A percentile compares a stretch with the other conserved stretches of the same genome.
Evolutionary conservation across 2,113 vertebrate genomes (phyloP).

Genomic region (Ameiurus melas): DNA sequence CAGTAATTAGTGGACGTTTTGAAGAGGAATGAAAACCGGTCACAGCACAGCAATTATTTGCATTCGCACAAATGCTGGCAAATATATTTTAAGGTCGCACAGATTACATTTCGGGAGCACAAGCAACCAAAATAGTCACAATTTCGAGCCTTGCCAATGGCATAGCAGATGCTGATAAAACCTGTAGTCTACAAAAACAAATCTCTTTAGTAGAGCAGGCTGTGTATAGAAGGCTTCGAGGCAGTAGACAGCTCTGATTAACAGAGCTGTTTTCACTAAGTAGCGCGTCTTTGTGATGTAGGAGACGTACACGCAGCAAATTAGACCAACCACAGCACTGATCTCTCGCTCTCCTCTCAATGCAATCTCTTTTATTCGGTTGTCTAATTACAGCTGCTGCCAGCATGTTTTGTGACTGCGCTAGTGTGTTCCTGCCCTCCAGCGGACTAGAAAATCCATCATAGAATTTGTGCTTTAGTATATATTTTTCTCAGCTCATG

Average conservation of each 20-base stretch:
- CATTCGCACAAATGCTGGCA: too few relatives aligned
- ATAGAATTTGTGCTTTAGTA: background rate
- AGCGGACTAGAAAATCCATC: constrained; percentile 19
- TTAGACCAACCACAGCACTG: constrained; percentile 28
- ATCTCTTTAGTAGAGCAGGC: constrained; percentile 3
- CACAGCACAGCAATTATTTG: too few relatives aligned
- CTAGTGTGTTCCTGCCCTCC: background rate
- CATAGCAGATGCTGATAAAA: constrained; percentile 14
- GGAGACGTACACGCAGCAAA: constrained; percentile 49
- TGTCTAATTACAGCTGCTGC: constrained; percentile 47
- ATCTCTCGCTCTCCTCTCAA: constrained; percentile 10
- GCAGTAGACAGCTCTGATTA: constrained; percentile 28
- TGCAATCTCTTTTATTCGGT: constrained; percentile 25
- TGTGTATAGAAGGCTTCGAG: background rate
- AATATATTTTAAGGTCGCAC: too few relatives aligned
- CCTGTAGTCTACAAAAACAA: constrained; percentile 11
- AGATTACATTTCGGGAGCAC: too few relatives aligned
- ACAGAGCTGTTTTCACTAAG: constrained; percentile 23
- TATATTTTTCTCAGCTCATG: background rate
- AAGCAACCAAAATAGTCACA: too few relatives aligned
- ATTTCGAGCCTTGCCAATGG: too few relatives aligned
- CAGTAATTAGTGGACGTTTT: too few relatives aligned
- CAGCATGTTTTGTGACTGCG: constrained; percentile 6
- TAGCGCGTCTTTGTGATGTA: background rate
- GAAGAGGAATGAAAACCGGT: too few relatives aligned